These are phyloP conservation scores for Hipparchia semele DNA, from an alignment of 2,888 invertebrate species.

Conservation along the genomic window DNA sequence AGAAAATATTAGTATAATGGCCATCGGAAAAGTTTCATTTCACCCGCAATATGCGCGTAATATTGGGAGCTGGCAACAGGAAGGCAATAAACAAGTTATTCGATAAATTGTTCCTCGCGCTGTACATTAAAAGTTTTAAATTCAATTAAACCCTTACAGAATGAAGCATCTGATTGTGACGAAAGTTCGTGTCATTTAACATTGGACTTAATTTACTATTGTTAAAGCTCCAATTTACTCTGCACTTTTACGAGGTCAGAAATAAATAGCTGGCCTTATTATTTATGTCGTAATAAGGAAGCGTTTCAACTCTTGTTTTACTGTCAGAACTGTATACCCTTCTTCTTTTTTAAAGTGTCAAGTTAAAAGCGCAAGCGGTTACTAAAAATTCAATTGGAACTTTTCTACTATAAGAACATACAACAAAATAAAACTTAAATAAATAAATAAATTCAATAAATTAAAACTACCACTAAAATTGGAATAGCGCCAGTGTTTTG, in stretches of 20 bases:
- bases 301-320: slow-evolving; percentile 41
- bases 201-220: slow-evolving; percentile 9
- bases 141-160: slow-evolving; percentile 33
- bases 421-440: too few species aligned
- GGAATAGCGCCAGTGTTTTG: too few species aligned
- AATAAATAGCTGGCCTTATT: slow-evolving; percentile 38
- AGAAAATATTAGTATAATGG: too few species aligned
- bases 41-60: slow-evolving; percentile 4
- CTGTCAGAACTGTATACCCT: slow-evolving; percentile 36
- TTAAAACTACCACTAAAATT: too few species aligned
- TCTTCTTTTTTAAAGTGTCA: slow-evolving; percentile 22
- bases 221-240: slow-evolving; percentile 28
- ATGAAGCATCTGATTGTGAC: slow-evolving; percentile 24
- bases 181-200: slow-evolving; percentile 9
- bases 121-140: slow-evolving; percentile 34
- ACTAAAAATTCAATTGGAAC: not conserved
- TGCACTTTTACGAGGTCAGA: slow-evolving; percentile 27
- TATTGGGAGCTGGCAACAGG: slow-evolving; percentile 16
- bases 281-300: slow-evolving; percentile 41
- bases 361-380: slow-evolving; percentile 23
- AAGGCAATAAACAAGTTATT: slow-evolving; percentile 23
- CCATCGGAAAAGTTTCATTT: not conserved
- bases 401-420: too few species aligned
- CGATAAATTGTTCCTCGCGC: slow-evolving; percentile 25
- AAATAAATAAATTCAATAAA: too few species aligned